Evolutionary conservation across 2,113 vertebrate genomes (phyloP).

Genomic region (Macaca nemestrina): DNA sequence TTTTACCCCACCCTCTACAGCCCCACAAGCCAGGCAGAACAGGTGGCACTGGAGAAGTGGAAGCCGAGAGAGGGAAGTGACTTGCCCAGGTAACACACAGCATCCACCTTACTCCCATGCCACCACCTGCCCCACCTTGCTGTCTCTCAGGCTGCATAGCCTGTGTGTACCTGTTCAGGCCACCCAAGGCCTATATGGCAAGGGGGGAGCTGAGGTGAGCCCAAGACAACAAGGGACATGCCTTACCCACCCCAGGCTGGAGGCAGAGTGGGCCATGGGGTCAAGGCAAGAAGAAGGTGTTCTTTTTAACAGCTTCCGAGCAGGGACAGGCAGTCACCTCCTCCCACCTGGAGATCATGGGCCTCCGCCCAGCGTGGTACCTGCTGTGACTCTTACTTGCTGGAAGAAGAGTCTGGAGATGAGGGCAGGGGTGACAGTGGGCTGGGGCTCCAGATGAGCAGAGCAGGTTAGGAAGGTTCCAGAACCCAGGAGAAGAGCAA

Average conservation of each 20-base stretch:
- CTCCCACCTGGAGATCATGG: background rate
- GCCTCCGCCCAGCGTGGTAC: rapidly evolving
- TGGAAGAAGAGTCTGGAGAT: background rate
- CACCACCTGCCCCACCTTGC: background rate
- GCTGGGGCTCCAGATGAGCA: background rate
- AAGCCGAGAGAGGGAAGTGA: background rate
- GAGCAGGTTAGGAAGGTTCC: background rate
- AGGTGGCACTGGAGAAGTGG: background rate
- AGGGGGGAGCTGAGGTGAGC: background rate
- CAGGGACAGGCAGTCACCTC: background rate
- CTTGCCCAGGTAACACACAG: background rate
- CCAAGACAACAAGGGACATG: background rate
- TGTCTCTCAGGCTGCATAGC: background rate
- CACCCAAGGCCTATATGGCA: background rate
- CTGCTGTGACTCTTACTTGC: background rate
- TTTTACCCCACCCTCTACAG: background rate
- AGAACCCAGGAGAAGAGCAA: background rate
- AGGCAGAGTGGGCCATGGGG: background rate
- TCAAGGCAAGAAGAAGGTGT: background rate
- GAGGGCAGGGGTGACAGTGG: background rate
- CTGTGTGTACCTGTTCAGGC: background rate
- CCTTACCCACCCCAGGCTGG: background rate
- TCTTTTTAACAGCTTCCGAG: background rate
- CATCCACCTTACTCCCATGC: background rate
- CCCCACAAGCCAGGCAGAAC: background rate